Conservation (phyloP, 2,113 vertebrate species). For the Hippopotamus amphibius region DNA sequence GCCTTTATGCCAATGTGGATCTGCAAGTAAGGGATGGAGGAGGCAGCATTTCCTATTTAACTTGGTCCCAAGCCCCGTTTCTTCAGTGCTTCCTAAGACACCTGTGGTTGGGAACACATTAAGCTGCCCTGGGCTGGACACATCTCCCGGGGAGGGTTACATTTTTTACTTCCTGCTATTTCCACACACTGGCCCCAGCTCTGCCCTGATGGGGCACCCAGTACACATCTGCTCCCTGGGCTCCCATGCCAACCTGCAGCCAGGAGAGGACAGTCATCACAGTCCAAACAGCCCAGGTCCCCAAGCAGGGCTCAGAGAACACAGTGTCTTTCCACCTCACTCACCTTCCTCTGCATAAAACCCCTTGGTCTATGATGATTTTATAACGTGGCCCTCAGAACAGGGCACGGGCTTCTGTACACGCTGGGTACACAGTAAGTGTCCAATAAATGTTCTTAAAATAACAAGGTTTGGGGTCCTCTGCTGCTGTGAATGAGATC, state of each 20-base stretch:
- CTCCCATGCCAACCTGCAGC: too few relatives aligned
- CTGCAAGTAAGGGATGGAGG: background rate
- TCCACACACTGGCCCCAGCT: background rate
- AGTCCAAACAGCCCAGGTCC: background rate
- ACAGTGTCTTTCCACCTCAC: background rate
- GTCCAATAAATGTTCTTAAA: background rate
- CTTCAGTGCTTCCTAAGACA: background rate
- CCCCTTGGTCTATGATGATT: fast-evolving
- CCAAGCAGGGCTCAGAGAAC: background rate
- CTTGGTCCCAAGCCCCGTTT: background rate
- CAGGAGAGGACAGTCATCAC: too few relatives aligned
- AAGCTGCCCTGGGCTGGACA: background rate
- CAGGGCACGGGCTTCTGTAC: fast-evolving
- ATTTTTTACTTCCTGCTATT: background rate
- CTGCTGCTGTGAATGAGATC: background rate
- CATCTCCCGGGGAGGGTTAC: background rate
- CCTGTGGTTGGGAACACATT: background rate
- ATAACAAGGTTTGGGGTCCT: background rate
- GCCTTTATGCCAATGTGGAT: background rate
- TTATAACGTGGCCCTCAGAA: background rate
- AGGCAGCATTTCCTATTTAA: background rate
- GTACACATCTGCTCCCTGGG: background rate
- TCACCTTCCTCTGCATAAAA: background rate
- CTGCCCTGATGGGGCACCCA: background rate
- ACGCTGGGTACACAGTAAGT: background rate